Evolutionary conservation across 2,797 vertebrate species (phyloP), one percentile per base, ranked within the genome.

Genomic region (Sus cebifrons): DNA sequence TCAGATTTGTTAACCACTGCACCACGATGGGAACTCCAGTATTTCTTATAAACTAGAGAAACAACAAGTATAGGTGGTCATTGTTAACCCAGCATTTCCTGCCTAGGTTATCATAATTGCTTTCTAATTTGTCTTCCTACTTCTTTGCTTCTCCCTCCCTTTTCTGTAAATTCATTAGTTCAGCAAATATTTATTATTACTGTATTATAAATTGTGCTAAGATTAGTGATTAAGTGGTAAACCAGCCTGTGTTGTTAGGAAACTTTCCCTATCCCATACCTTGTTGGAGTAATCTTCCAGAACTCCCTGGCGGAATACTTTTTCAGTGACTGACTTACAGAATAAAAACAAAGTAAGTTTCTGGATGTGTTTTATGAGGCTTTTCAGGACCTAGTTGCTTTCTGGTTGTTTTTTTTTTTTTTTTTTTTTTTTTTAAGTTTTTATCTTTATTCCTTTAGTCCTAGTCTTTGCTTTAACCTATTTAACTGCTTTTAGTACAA

Each of bases 51-150:
- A 89, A 90, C 54, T 64, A 88, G 85, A 86, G 54, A 81, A 86
- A 64, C 81, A 68, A 52, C 84, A 93, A 81, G 27, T 91, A 92
- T 85, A 86, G 25, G 44, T 81, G 64, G 52, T 92, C 56, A 40
- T 81, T 79, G 9, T 78, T 93, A 96, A 13, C 56, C 23, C 52
- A 81, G 0, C 70, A 29, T 95, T 90, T 86, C 71, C 56, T 94
- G 11, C 67, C 40, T 75, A 52, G 20, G 10, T 86, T 79, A 36
- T 15, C 78, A 29, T 36, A 92, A 73, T 88, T 86, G 49, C 54
- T 92, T 96, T 88, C 89, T 96, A 25, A 78, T 90, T 85, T 94
- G 10, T 84, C 52, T 86, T 82, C 44, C 32, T 85, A 5, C 23
- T 52, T 83, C 58, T 95, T 9, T 97, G 29, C 36, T 60, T 68